Percentiles rank a stretch among this genome's conserved stretches.
Conservation (phyloP, 1,140 invertebrate genomes). For the Drosophila seguyi region DNA sequence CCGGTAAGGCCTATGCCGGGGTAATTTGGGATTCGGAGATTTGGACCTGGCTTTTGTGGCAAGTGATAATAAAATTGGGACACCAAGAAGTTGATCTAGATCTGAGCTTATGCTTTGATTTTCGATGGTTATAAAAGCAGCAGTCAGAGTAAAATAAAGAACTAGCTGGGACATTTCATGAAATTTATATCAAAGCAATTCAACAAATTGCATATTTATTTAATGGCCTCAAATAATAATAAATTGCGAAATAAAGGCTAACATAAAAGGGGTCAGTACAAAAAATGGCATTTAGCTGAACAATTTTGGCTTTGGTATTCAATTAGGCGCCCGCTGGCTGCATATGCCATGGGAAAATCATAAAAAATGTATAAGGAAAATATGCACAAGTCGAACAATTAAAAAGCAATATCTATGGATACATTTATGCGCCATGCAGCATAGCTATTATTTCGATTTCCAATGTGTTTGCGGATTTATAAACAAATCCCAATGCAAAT, state of each 20-base stretch:
- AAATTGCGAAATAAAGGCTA: constrained; percentile 29
- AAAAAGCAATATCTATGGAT: constrained; percentile 72
- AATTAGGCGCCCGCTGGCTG: constrained; percentile 34
- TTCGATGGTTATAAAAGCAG: constrained; percentile 29
- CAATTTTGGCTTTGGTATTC: constrained; percentile 33
- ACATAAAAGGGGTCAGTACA: constrained; percentile 7
- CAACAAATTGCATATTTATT: constrained; percentile 56
- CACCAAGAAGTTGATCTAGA: constrained; percentile 37
- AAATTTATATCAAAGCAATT: constrained; percentile 31
- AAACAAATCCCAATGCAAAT: constrained; percentile 80
- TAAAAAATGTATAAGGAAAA: constrained; percentile 36
- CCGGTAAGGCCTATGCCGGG: constrained; percentile 32
- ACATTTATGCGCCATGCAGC: constrained; percentile 20
- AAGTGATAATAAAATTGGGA: constrained; percentile 47
- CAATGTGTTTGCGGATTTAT: constrained; percentile 69
- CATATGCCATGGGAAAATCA: constrained; percentile 36
- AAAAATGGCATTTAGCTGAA: constrained; percentile 21
- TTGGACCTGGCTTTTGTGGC: constrained; percentile 30
- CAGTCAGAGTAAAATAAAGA: not conserved
- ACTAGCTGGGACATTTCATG: constrained; percentile 21
- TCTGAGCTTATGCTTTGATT: constrained; percentile 16
- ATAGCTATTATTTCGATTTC: constrained; percentile 68
- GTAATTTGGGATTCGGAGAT: constrained; percentile 42
- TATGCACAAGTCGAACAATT: constrained; percentile 55
- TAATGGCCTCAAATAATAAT: constrained; percentile 51